phyloP scores from a whole-genome alignment of 1,140 invertebrate genomes.

The Apis florea region DNA sequence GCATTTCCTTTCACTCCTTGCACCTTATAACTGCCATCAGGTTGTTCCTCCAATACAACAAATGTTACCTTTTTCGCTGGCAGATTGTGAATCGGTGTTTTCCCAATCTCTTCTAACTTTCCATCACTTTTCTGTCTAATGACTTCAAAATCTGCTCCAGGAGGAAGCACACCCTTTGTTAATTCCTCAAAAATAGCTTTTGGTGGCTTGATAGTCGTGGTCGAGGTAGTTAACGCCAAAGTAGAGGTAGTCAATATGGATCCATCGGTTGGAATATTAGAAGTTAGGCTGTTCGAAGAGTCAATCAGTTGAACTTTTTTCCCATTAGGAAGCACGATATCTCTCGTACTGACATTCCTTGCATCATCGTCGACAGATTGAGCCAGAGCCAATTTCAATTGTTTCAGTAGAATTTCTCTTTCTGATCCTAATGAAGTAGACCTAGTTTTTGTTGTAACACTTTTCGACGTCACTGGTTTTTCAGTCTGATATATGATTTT shows the following conservation, averaged over 20 bases:
- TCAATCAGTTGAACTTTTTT: constrained; percentile 86
- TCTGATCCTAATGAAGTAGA: constrained; percentile 52
- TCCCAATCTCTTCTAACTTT: constrained; percentile 86
- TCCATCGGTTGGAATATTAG: constrained; percentile 57
- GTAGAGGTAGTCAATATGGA: constrained; percentile 51
- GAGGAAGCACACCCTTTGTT: constrained; percentile 88
- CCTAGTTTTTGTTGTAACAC: constrained; percentile 21
- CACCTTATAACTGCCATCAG: constrained; percentile 90
- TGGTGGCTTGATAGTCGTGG: constrained; percentile 81
- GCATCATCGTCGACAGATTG: constrained; percentile 83
- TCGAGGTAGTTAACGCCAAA: constrained; percentile 68
- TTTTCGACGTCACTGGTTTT: constrained; percentile 59
- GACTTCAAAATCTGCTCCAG: constrained; percentile 88
- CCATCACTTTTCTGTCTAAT: constrained; percentile 87
- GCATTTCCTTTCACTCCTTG: constrained; percentile 87
- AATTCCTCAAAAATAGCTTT: constrained; percentile 85
- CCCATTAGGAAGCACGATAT: constrained; percentile 87
- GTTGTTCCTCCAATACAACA: constrained; percentile 91
- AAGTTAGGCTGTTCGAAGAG: constrained; percentile 67
- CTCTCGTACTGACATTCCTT: constrained; percentile 86
- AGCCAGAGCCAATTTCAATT: constrained; percentile 86
- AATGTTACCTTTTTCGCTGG: constrained; percentile 91
- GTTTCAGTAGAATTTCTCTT: constrained; percentile 84
- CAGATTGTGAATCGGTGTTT: constrained; percentile 81
- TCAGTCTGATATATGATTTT: constrained; percentile 77